Evolutionary conservation across 2,888 invertebrate genomes (phyloP).

Genomic region (Dasysyrphus albostriatus): DNA sequence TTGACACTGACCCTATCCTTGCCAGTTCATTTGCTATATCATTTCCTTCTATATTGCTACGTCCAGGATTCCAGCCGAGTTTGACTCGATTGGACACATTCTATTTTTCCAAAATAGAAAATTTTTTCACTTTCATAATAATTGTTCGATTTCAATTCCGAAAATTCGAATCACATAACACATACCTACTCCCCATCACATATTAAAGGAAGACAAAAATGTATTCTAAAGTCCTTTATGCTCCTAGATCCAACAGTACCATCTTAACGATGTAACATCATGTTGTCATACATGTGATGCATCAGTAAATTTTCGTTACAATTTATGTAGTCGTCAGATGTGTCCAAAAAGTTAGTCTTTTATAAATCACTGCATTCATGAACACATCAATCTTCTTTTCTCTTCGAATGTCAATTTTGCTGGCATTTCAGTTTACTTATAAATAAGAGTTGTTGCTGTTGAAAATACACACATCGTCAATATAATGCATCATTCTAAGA

Average conservation of each 20-base stretch:
- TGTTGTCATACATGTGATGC: conserved; percentile 34
- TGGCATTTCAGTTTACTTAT: conserved; percentile 50
- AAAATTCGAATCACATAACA: not conserved
- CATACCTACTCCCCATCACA: not conserved
- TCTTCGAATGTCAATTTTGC: conserved; percentile 42
- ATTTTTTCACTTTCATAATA: not conserved
- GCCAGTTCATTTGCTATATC: no score
- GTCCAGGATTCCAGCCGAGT: no score
- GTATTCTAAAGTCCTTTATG: not conserved
- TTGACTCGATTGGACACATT: no score
- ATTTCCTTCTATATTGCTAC: no score
- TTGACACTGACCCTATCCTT: no score
- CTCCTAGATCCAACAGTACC: not conserved
- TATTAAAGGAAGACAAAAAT: not conserved
- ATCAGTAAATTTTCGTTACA: conserved; percentile 40
- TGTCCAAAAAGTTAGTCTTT: conserved; percentile 17
- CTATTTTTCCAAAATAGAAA: no score
- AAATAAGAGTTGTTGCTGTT: conserved; percentile 17
- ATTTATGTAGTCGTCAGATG: conserved; percentile 35
- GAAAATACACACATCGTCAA: conserved; percentile 51
- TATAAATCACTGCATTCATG: conserved; percentile 20
- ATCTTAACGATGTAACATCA: not conserved
- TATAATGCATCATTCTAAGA: conserved; percentile 19
- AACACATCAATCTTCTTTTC: conserved; percentile 32
- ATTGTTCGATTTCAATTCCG: not conserved